A percentile compares a stretch with the other conserved stretches of the same genome.
Evolutionary conservation across 2,113 vertebrate genomes (phyloP).

Genomic region (Pygoscelis antarcticus): DNA sequence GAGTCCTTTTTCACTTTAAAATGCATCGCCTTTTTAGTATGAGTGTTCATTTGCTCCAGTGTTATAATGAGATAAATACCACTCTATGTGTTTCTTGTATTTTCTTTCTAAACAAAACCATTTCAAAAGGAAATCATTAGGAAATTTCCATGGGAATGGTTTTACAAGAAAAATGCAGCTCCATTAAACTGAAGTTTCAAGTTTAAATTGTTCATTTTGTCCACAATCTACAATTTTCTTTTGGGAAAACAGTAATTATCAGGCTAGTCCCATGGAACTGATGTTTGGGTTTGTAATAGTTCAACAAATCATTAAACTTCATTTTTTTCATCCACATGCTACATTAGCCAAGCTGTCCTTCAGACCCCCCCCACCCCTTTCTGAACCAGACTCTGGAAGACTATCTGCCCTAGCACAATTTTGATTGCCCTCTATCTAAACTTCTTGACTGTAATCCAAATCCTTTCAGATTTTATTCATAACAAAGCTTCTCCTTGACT

Average conservation of each 20-base stretch:
- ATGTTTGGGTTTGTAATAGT: constrained; percentile 9
- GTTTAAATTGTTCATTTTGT: not conserved
- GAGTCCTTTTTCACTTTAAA: not conserved
- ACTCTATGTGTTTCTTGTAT: not conserved
- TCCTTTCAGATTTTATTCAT: not conserved
- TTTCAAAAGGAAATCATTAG: not conserved
- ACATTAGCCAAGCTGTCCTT: not conserved
- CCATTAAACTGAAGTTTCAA: not conserved
- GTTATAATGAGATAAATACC: not conserved
- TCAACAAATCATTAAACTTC: not conserved
- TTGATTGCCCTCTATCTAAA: not conserved
- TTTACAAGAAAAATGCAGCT: not conserved
- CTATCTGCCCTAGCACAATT: not conserved
- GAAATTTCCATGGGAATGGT: not conserved
- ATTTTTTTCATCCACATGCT: not conserved
- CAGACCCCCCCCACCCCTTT: not conserved
- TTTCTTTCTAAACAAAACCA: not conserved
- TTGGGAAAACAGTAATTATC: not conserved
- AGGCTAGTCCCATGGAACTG: not conserved
- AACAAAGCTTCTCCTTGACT: not conserved
- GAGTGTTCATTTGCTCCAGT: not conserved
- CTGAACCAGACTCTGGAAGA: not conserved
- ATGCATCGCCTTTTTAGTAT: not conserved
- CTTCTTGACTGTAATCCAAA: not conserved
- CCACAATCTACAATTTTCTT: not conserved